Conservation (phyloP, 2,797 vertebrate genomes). For the Poeciliopsis infans region DNA sequence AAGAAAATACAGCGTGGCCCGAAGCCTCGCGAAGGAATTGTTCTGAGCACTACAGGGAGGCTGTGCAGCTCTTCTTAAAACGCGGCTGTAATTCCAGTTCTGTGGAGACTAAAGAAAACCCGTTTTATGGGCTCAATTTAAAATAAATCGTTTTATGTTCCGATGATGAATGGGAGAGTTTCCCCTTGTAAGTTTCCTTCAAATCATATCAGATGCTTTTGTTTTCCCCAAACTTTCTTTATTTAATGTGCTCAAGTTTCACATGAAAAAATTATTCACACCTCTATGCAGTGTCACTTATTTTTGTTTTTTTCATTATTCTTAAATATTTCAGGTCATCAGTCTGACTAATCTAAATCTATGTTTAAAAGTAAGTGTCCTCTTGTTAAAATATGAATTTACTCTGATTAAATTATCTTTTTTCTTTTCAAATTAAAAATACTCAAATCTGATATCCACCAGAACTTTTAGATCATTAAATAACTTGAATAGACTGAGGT, state of each 20-base stretch:
- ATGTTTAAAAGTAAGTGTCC: not conserved
- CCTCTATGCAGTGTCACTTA: no score
- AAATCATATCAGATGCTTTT: not conserved
- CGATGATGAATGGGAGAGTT: slow-evolving; percentile 5
- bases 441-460: not conserved
- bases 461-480: not conserved
- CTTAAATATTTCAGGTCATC: no score
- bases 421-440: not conserved
- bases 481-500: not conserved
- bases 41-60: slow-evolving; percentile 44
- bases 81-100: slow-evolving; percentile 16
- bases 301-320: no score
- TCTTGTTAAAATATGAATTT: not conserved
- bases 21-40: slow-evolving; percentile 47
- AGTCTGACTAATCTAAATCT: not conserved
- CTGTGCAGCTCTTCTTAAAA: slow-evolving; percentile 34
- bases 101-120: slow-evolving; percentile 12
- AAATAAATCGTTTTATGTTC: slow-evolving; percentile 26
- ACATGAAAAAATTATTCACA: no score
- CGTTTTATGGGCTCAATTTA: slow-evolving; percentile 42
- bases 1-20: slow-evolving; percentile 43
- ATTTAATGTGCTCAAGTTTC: not conserved
- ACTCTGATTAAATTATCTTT: not conserved
- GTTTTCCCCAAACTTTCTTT: not conserved
- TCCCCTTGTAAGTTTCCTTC: not conserved